A percentile compares a stretch with the other conserved stretches of the same genome.
Conservation (phyloP, 92 coral and sea anemone genomes). For the Siderastrea siderea region DNA sequence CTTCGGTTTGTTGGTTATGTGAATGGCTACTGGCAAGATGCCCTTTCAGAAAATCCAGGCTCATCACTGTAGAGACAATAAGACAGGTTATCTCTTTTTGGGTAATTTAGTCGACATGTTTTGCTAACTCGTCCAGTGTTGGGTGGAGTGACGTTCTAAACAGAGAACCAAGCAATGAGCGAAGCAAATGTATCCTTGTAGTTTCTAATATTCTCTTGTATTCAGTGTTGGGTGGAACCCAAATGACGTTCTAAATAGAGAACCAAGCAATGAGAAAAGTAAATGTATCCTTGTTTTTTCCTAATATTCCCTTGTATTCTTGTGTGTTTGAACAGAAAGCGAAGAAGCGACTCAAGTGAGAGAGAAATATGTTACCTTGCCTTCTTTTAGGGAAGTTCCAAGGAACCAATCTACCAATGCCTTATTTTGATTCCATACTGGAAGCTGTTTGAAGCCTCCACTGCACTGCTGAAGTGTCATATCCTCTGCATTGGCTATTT, state of each 20-base stretch:
- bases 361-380: not conserved
- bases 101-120: too few species aligned
- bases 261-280: too few species aligned
- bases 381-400: slow-evolving; percentile 3
- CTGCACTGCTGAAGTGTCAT: not conserved
- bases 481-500: slow-evolving; percentile 3
- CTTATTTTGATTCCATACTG: slow-evolving; percentile 25
- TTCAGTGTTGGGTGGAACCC: too few species aligned
- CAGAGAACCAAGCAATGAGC: too few species aligned
- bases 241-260: too few species aligned
- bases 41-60: slow-evolving; percentile 21
- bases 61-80: slow-evolving; percentile 32
- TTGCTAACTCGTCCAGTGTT: too few species aligned
- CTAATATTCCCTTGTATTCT: not conserved
- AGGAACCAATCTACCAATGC: slow-evolving; percentile 12
- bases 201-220: too few species aligned
- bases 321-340: not conserved
- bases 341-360: not conserved
- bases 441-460: slow-evolving; percentile 4
- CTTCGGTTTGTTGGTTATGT: slow-evolving; percentile 37
- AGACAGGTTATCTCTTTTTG: too few species aligned
- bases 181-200: too few species aligned
- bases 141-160: too few species aligned
- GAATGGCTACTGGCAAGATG: not conserved
- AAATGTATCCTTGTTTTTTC: too few species aligned